phyloP scores from a whole-genome alignment of 2,113 vertebrate species.

The Bucco capensis region DNA sequence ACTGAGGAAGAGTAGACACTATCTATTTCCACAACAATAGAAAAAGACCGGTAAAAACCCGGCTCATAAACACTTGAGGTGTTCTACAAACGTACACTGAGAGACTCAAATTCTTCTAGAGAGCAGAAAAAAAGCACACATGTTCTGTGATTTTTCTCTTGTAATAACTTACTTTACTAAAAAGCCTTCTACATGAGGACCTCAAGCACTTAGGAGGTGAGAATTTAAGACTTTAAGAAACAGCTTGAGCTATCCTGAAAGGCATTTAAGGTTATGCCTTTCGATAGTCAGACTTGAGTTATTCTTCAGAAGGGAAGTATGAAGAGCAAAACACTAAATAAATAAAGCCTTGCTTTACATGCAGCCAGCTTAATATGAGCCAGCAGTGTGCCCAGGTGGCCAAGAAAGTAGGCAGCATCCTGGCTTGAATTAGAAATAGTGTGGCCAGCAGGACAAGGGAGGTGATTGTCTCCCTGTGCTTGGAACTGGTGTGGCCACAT shows the following conservation, averaged over 20 bases:
- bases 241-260: not conserved
- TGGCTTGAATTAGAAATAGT: not conserved
- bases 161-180: not conserved
- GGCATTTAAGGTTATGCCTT: not conserved
- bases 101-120: not conserved
- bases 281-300: not conserved
- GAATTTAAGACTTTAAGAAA: not conserved
- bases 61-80: not conserved
- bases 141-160: not conserved
- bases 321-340: not conserved
- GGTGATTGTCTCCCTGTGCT: not conserved
- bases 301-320: not conserved
- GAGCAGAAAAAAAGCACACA: not conserved
- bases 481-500: rapidly evolving
- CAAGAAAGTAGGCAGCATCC: not conserved
- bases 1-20: not conserved
- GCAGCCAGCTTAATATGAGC: not conserved
- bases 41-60: not conserved
- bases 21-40: not conserved
- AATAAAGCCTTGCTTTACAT: not conserved
- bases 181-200: not conserved
- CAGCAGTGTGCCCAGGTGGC: not conserved
- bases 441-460: not conserved
- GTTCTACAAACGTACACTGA: not conserved
- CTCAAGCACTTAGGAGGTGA: not conserved